phyloP scores from a whole-genome alignment of 2,888 invertebrate genomes.

The Dolichomitus sp. region DNA sequence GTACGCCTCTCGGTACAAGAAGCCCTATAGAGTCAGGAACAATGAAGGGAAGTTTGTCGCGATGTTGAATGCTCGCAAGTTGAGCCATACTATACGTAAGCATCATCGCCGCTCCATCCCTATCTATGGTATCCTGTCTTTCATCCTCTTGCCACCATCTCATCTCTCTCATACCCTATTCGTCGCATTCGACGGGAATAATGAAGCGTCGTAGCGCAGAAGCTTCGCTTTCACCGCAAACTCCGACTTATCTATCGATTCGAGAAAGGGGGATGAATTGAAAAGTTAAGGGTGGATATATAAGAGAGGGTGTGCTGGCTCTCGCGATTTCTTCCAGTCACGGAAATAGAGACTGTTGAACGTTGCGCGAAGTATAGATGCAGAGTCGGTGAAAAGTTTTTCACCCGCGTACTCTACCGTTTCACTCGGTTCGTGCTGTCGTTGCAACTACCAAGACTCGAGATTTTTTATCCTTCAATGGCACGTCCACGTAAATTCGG shows the following conservation, averaged over 20 bases:
- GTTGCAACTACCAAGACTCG: conserved; percentile 1
- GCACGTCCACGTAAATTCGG: conserved; percentile 24
- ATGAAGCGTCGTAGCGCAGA: conserved; percentile 48
- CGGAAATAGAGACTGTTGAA: conserved; percentile 30
- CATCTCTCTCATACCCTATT: conserved; percentile 22
- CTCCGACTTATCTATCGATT: conserved; percentile 50
- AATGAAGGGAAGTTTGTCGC: conserved; percentile 20
- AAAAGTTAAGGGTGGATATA: conserved; percentile 58
- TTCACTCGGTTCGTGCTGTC: conserved; percentile 1
- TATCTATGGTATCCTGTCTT: not conserved
- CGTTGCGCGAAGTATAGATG: not conserved
- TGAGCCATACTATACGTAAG: not conserved
- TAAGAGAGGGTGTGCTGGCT: conserved; percentile 14
- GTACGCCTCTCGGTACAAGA: conserved; percentile 3
- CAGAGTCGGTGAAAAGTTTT: conserved; percentile 27
- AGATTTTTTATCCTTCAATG: conserved; percentile 6
- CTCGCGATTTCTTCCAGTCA: conserved; percentile 22
- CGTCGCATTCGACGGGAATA: conserved; percentile 49
- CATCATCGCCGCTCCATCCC: not conserved
- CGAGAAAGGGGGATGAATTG: conserved; percentile 43
- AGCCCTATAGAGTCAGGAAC: not conserved
- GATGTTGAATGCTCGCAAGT: conserved; percentile 6
- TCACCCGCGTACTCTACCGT: conserved; percentile 3
- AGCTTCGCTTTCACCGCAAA: conserved; percentile 41
- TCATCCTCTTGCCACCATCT: not conserved